These are phyloP conservation scores for Agrypnia vestita DNA, from an alignment of 1,140 invertebrate genomes.

Conservation along the genomic window DNA sequence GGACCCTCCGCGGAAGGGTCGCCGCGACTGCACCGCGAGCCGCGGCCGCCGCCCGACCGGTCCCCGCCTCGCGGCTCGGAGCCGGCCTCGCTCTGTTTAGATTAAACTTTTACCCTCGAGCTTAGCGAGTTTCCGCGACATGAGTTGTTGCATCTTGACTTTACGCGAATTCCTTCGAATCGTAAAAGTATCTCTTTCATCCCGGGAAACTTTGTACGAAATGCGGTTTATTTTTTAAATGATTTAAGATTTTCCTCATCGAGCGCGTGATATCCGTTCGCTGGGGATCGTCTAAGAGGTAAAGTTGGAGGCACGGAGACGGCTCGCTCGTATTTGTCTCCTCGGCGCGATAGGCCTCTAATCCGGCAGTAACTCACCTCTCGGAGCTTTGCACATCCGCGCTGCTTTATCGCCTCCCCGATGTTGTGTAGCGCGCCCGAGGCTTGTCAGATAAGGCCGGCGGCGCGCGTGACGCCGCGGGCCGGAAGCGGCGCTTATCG, in stretches of 20 bases:
- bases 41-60: too few relatives aligned
- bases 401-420: constrained; percentile 19
- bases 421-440: constrained; percentile 23
- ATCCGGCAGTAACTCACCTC: constrained; percentile 28
- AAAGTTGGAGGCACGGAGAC: not conserved
- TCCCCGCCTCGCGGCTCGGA: not conserved
- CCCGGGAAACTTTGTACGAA: too few relatives aligned
- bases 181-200: too few relatives aligned
- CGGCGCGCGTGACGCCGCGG: constrained; percentile 33
- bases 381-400: constrained; percentile 22
- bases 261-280: too few relatives aligned
- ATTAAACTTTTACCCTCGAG: constrained; percentile 46
- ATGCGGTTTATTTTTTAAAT: too few relatives aligned
- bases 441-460: constrained; percentile 37
- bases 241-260: too few relatives aligned
- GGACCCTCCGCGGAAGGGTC: too few relatives aligned
- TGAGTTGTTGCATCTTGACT: constrained; percentile 40
- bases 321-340: too few relatives aligned
- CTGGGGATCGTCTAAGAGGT: too few relatives aligned
- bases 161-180: too few relatives aligned
- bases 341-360: not conserved
- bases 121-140: constrained; percentile 18
- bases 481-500: constrained; percentile 36
- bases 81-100: not conserved
- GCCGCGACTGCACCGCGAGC: too few relatives aligned